Percentiles rank a stretch among this genome's conserved stretches.
Evolutionary conservation across 2,113 vertebrate species (phyloP).

Genomic region (Petaurus breviceps): DNA sequence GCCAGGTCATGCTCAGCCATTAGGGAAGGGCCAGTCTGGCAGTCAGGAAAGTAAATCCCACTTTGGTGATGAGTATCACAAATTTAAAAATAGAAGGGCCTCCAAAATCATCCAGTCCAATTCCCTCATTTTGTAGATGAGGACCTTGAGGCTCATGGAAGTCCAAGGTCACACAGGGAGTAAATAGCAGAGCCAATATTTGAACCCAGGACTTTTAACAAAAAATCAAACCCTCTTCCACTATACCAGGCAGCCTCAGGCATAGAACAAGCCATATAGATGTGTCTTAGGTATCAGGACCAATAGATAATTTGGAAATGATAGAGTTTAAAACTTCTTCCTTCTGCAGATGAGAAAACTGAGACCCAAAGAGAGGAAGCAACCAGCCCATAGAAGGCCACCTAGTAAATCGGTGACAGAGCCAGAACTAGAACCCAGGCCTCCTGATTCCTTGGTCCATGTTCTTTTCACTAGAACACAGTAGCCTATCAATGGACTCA

Average conservation of each 20-base stretch:
- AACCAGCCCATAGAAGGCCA: background rate
- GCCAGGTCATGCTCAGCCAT: background rate
- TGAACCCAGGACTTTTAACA: background rate
- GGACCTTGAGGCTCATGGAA: background rate
- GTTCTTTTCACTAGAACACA: background rate
- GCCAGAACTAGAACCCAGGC: background rate
- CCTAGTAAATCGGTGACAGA: background rate
- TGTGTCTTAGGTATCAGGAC: background rate
- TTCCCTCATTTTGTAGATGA: background rate
- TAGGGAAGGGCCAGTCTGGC: background rate
- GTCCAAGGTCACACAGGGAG: background rate
- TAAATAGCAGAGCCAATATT: background rate
- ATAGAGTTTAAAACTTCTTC: background rate
- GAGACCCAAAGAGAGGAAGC: background rate
- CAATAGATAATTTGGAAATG: background rate
- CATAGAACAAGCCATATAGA: no score
- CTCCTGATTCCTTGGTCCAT: background rate
- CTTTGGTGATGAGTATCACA: background rate
- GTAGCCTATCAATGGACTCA: background rate
- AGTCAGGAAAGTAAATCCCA: background rate
- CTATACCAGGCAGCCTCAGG: background rate
- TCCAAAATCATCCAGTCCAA: background rate
- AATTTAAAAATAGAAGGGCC: background rate
- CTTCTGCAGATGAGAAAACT: background rate
- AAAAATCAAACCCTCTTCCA: background rate